Base-by-base conservation (phyloP, 2,888 invertebrate genomes). In the Sminthurinus aureus region DNA sequence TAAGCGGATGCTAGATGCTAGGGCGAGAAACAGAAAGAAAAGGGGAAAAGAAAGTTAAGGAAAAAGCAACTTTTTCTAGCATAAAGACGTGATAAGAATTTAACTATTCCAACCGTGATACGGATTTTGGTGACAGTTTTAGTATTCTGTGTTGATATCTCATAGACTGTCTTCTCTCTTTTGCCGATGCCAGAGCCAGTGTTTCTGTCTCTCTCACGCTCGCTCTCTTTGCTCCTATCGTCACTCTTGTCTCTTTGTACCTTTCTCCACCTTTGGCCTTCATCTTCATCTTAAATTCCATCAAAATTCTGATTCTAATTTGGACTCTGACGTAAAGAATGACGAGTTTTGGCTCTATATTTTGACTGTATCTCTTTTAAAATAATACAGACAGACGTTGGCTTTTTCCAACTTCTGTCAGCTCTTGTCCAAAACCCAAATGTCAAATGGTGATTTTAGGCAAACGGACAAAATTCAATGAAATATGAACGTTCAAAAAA, bases 61-160 rank as follows among this genome's bases (percentile, higher is more conserved):
- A 51, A 85, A 85, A 84, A 84, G 84, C 73, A 81, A 83, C 84
- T 86, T 83, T 84, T 83, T 80, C 83, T 83, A 83, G 84, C 86
- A 87, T 87, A 87, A 88, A 86, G 87, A 88, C 88, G 88, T 88
- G 88, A 87, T 75, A 64, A 84, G 88, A 88, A 38, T 38, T 38
- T 38, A 1, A 38, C n/a, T n/a, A n/a, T n/a, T n/a, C n/a, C n/a
- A n/a, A n/a, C n/a, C 3, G 38, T 1, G 38, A 38, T 38, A 87
- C 85, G 88, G 87, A 87, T 87, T 87, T 86, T 87, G 87, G 88
- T 87, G 88, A 88, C 88, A 88, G 84, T 85, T 87, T 88, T 88
- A 88, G 88, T 88, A 88, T 88, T 88, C 88, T 84, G 85, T 81
- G 87, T 86, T 87, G 85, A 86, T 86, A 85, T 85, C 84, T 83